phyloP scores from a whole-genome alignment of 2,797 vertebrate species.

The Tolypeutes matacus region DNA sequence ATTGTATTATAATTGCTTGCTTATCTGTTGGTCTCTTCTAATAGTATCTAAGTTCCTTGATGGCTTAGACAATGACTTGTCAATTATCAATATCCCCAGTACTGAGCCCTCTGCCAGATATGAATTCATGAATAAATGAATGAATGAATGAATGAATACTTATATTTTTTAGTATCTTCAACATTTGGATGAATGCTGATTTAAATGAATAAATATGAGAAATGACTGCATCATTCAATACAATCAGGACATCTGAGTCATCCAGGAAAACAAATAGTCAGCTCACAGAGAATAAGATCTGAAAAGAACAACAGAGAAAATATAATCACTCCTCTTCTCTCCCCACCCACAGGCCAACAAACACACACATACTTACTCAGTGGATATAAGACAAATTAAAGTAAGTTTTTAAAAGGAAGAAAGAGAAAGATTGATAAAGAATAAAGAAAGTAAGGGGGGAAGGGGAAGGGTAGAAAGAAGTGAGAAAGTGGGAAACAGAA shows the following conservation, averaged over 20 bases:
- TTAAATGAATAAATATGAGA: conserved; percentile 63
- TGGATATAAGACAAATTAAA: neutral
- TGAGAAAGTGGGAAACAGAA: neutral
- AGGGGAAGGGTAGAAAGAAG: neutral
- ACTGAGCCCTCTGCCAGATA: neutral
- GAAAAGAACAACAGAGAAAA: neutral
- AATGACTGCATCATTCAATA: conserved; percentile 44
- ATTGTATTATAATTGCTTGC: neutral
- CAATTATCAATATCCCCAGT: neutral
- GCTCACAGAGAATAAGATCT: neutral
- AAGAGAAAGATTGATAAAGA: neutral
- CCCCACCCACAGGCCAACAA: neutral
- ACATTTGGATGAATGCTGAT: conserved; percentile 16
- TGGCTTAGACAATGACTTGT: neutral
- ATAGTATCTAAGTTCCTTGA: neutral
- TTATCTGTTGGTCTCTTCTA: neutral
- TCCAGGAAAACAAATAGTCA: neutral
- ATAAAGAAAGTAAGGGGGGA: neutral
- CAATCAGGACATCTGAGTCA: neutral
- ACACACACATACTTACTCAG: neutral
- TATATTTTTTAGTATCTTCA: conserved; percentile 35
- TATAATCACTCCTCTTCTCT: no score
- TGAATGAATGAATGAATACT: conserved; percentile 42
- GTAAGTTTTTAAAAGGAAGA: neutral
- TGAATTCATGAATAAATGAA: conserved; percentile 43